Evolutionary conservation across 2,888 invertebrate species (phyloP).

Genomic region (Lamellibrachia columna): DNA sequence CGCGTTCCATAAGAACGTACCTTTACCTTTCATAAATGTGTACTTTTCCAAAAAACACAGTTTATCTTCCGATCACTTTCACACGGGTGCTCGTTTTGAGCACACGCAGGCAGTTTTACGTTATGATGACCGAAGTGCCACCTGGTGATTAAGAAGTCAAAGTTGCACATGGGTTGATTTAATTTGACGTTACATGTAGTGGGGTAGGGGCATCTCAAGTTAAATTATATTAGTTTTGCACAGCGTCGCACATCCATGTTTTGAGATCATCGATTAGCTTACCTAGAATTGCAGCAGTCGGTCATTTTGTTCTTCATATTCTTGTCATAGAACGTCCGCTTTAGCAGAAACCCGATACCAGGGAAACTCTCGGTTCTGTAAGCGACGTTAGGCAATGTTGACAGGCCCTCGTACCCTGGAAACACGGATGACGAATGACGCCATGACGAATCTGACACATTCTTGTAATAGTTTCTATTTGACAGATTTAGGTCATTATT

Average conservation of each 20-base stretch:
- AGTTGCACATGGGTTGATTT: neutral
- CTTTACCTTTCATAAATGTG: neutral
- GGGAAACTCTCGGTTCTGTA: slow-evolving; percentile 63
- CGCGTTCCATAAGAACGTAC: too few relatives aligned
- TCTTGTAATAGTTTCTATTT: too few relatives aligned
- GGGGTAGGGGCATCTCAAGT: neutral
- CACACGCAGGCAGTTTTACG: neutral
- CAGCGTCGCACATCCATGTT: neutral
- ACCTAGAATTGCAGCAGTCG: slow-evolving; percentile 58
- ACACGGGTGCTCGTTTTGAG: neutral
- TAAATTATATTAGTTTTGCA: neutral
- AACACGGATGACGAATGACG: slow-evolving; percentile 8
- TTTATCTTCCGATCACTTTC: neutral
- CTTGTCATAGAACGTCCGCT: slow-evolving; percentile 49
- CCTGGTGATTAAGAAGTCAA: neutral
- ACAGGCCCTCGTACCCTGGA: slow-evolving; percentile 59
- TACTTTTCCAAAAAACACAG: neutral
- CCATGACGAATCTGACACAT: too few relatives aligned
- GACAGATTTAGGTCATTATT: too few relatives aligned
- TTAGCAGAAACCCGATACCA: slow-evolving; percentile 64
- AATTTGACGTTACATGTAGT: neutral
- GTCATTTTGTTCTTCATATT: slow-evolving; percentile 48
- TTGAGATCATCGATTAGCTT: neutral
- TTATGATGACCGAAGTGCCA: neutral
- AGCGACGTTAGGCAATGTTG: slow-evolving; percentile 49